Evolutionary conservation across 2,797 vertebrate species (phyloP), one percentile per base, ranked within the genome.

Genomic region (Dicrostonyx torquatus): DNA sequence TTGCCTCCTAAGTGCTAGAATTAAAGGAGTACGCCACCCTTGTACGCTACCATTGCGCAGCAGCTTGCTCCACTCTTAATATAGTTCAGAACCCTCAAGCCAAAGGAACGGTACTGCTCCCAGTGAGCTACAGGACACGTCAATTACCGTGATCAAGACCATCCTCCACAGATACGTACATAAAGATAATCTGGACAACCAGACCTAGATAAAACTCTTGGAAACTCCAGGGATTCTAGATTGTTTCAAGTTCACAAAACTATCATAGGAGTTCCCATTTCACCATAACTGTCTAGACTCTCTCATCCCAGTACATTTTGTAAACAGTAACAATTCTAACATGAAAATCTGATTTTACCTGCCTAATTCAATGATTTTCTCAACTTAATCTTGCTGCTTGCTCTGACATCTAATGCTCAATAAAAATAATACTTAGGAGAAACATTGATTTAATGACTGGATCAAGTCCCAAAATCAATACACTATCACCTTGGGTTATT

Each of bases 381-480:
- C 45, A 89, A 50, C 20, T n/a, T 78, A 58, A 64, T 62, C 31
- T 70, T 94, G 64, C 66, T 89, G 80, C 43, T 75, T 64, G 43
- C 15, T 82, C 14, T 83, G 43, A 91, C 3, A n/a, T 1, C 37
- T 91, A 91, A 73, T 70, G 73, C 75, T 73, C 75, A 94, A 40
- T 68, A 75, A 43, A 58, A 43, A 45, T 53, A 93, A 50, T 12
- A 48, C 2, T 31, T 89, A 55, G 18, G 86, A 83, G 31, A 31
- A 76, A 75, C 20, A 43, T 15, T 80, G 37, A 90, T 43, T 73
- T 78, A 62, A 58, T 45, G 76, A 60, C 15, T 91, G 37, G 11
- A 95, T 53, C 72, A 90, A 84, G 29, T 87, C 77, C 82, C 53
- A 12, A 80, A 80, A 91, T 17, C 34, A 80, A 89, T 29, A 37